A percentile compares a stretch with the other conserved stretches of the same genome.
phyloP scores from a whole-genome alignment of 2,888 invertebrate species.

The Coelinius sp. region DNA sequence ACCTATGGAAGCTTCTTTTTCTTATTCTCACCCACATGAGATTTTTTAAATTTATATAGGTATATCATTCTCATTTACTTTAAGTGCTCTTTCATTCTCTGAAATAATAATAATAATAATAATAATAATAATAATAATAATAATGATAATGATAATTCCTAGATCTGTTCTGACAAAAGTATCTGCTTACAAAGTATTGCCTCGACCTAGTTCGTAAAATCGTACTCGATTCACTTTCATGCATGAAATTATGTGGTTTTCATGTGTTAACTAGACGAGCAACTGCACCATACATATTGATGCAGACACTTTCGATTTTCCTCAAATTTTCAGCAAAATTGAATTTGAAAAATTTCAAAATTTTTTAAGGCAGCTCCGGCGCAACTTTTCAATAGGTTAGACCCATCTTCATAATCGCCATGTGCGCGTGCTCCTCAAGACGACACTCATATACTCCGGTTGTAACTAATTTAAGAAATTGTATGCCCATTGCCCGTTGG shows the following conservation, averaged over 20 bases:
- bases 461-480: conserved; percentile 68
- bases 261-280: background rate
- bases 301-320: background rate
- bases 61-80: no score
- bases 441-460: conserved; percentile 53
- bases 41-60: background rate
- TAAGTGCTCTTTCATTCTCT: no score
- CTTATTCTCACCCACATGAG: background rate
- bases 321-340: background rate
- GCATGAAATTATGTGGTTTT: conserved; percentile 44
- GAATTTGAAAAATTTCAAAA: background rate
- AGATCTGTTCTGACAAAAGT: no score
- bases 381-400: background rate
- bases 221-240: conserved; percentile 56
- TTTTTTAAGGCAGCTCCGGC: background rate
- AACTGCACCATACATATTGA: background rate
- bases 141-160: no score
- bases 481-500: conserved; percentile 58
- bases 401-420: conserved; percentile 20
- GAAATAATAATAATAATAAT: no score
- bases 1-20: conserved; percentile 25
- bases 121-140: no score
- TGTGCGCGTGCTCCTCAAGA: conserved; percentile 61
- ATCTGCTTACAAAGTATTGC: conserved; percentile 44
- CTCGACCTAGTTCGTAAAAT: conserved; percentile 61